Conservation (phyloP, 1,140 invertebrate genomes). For the Zaprionus davidi region DNA sequence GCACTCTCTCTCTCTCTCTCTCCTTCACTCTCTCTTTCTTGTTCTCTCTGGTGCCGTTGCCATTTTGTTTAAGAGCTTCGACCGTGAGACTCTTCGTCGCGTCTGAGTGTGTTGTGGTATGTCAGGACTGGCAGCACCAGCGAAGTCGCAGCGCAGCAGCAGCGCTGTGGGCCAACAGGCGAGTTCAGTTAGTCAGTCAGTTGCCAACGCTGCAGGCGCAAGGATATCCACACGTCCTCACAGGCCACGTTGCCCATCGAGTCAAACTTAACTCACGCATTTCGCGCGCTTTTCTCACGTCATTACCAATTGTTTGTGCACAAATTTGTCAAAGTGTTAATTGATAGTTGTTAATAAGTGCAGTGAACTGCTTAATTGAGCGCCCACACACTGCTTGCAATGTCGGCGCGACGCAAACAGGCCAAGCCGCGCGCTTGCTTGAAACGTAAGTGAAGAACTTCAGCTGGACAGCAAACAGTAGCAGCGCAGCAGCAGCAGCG, state of each 20-base stretch:
- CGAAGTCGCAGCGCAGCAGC: too few species aligned
- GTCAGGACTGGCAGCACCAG: conserved; percentile 17
- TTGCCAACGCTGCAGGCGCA: conserved; percentile 77
- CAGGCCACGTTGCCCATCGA: conserved; percentile 1
- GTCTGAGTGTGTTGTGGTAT: conserved; percentile 48
- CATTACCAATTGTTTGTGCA: conserved; percentile 8
- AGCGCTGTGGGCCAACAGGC: conserved; percentile 55
- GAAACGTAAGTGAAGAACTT: conserved; percentile 72
- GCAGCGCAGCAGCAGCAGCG: neutral
- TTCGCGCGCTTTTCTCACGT: conserved; percentile 61
- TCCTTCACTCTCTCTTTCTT: conserved; percentile 4
- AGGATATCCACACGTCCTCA: conserved; percentile 50
- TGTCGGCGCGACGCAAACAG: conserved; percentile 80
- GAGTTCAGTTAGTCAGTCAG: conserved; percentile 45
- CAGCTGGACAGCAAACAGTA: conserved; percentile 5
- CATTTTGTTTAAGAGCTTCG: conserved; percentile 76
- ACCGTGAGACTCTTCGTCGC: conserved; percentile 11
- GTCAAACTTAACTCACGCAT: neutral
- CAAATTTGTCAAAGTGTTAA: conserved; percentile 18
- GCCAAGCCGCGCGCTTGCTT: conserved; percentile 81
- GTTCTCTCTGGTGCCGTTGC: conserved; percentile 16
- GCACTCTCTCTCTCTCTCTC: conserved; percentile 12
- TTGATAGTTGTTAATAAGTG: neutral
- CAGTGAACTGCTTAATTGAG: too few species aligned
- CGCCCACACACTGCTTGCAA: neutral